A percentile compares a stretch with the other conserved stretches of the same genome.
These are phyloP conservation scores for Onychostruthus taczanowskii DNA, from an alignment of 2,113 vertebrate species.

Conservation along the genomic window DNA sequence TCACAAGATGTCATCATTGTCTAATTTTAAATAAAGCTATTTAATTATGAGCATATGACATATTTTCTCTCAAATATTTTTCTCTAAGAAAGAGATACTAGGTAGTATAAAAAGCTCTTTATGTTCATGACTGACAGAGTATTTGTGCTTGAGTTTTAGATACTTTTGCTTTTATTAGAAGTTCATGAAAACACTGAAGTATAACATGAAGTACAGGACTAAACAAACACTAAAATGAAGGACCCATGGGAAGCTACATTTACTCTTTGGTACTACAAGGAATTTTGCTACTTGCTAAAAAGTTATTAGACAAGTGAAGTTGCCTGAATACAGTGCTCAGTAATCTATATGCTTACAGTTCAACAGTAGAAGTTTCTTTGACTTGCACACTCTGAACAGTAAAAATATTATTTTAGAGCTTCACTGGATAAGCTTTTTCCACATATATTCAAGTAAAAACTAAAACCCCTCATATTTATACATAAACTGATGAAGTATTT, in stretches of 20 bases:
- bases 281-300: conserved; percentile 8
- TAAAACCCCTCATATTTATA: neutral
- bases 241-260: neutral
- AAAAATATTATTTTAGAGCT: neutral
- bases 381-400: neutral
- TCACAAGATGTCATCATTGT: conserved; percentile 21
- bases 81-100: neutral
- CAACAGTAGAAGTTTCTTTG: neutral
- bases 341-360: neutral
- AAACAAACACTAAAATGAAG: conserved; percentile 49
- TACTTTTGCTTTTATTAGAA: conserved; percentile 16
- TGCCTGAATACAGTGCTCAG: neutral
- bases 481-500: neutral
- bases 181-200: neutral
- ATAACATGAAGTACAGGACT: neutral
- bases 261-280: neutral
- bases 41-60: conserved; percentile 6
- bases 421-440: neutral
- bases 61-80: conserved; percentile 1
- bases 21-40: conserved; percentile 24
- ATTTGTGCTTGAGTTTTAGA: neutral
- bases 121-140: neutral
- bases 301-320: neutral
- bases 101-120: neutral
- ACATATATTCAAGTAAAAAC: neutral